Conservation (phyloP, 2,113 vertebrate genomes). For the Istiophorus platypterus region DNA sequence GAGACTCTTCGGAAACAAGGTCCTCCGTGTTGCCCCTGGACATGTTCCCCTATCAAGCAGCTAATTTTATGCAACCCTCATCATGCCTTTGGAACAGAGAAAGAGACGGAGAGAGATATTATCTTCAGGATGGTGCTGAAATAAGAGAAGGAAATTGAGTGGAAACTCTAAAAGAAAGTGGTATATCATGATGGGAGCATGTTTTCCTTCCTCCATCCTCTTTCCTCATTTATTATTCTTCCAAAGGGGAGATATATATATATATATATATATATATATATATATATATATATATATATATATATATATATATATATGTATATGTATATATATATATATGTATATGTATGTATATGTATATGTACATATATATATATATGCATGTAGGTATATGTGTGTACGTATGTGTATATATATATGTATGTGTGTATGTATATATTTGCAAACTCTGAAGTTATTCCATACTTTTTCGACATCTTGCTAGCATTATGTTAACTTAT, state of each 20-base stretch:
- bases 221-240: slow-evolving; percentile 55
- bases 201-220: slow-evolving; percentile 59
- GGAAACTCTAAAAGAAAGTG: slow-evolving; percentile 70
- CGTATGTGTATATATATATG: too few relatives aligned
- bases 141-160: slow-evolving; percentile 76
- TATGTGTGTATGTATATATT: too few relatives aligned
- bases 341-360: too few relatives aligned
- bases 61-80: slow-evolving; percentile 80
- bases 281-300: too few relatives aligned
- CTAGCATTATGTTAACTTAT: too few relatives aligned
- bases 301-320: too few relatives aligned
- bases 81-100: slow-evolving; percentile 68
- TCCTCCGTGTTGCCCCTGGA: slow-evolving; percentile 76
- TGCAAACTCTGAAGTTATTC: too few relatives aligned
- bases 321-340: too few relatives aligned
- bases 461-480: too few relatives aligned
- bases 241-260: slow-evolving; percentile 27
- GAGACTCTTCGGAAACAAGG: slow-evolving; percentile 77
- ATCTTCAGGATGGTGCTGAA: slow-evolving; percentile 71
- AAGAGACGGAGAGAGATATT: slow-evolving; percentile 69
- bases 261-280: too few relatives aligned
- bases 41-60: slow-evolving; percentile 75
- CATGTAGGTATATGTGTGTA: too few relatives aligned
- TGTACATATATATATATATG: too few relatives aligned
- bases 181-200: slow-evolving; percentile 61